Conservation (phyloP, 2,113 vertebrate genomes). For the Trichechus manatus region DNA sequence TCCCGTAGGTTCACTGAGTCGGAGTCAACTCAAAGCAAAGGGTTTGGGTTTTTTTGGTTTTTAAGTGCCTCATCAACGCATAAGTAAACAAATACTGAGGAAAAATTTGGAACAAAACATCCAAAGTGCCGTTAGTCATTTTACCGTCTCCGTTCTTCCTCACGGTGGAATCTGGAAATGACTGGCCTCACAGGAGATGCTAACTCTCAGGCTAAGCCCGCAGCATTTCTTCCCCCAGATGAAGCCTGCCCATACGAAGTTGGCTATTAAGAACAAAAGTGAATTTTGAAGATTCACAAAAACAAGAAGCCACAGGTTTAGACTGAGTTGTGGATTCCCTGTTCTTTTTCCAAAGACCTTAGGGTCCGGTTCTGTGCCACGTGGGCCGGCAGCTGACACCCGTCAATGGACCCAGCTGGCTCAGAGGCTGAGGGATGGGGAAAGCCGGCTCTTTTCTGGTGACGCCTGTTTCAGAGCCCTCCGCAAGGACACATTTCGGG, state of each 20-base stretch:
- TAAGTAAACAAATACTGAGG: neutral
- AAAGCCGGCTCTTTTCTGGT: slow-evolving; percentile 51
- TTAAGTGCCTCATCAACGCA: neutral
- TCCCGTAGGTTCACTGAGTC: no score
- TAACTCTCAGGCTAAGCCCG: no score
- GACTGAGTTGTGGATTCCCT: neutral
- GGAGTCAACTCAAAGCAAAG: no score
- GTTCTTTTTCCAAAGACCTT: neutral
- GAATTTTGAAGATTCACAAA: neutral
- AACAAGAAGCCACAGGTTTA: neutral
- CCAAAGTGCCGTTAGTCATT: neutral
- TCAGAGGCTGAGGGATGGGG: neutral
- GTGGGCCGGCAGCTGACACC: neutral
- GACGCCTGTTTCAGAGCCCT: slow-evolving; percentile 31
- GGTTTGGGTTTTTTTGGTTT: neutral
- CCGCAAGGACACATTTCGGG: slow-evolving; percentile 60
- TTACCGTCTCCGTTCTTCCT: neutral
- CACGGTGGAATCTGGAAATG: fast-evolving
- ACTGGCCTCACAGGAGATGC: neutral
- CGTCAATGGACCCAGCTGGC: neutral
- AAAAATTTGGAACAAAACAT: neutral
- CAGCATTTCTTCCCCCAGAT: neutral
- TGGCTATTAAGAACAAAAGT: slow-evolving; percentile 28
- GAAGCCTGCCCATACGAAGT: neutral
- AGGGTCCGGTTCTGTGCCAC: neutral